Evolutionary conservation across 2,888 invertebrate species (phyloP), one percentile per base, ranked within the genome.

Genomic region (Corbicula japonica): DNA sequence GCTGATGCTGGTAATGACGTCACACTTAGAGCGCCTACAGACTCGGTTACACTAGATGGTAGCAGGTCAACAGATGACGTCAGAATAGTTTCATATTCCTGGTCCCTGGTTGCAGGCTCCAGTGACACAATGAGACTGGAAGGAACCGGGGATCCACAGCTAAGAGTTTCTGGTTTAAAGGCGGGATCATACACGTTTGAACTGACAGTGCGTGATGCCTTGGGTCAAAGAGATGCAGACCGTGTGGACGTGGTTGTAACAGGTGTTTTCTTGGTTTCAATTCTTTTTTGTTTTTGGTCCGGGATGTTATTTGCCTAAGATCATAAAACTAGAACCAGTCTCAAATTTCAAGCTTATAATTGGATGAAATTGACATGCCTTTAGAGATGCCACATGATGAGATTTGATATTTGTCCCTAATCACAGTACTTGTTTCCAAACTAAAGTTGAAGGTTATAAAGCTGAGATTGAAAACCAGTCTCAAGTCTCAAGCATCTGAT

Each of bases 1-100:
- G 80, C 80, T 21, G 54, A 76, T 32, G 80, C 80, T 26, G 80
- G 80, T 3, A 35, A 56, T 3, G 80, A 80, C 32, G 38, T 73
- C 0, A 41, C 35, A 2, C 46, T 76, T 21, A 69, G 73, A 35
- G 26, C 68, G 8, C 80, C 80, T 1, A 26, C n/a, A 6, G 54
- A 73, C n/a, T 41, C 61, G 21, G 52, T 73, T 2, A 32, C 34
- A 4, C 54, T 80, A 0, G 66, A 52, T 35, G 80, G 80, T 2
- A 46, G 58, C 3, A 44, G 35, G 18, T 80, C 80, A 12, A 34
- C 69, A 4, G 80, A 80, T 54, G 80, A 80, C 23, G 44, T 60
- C 21, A 28, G 26, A 30, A 41, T 80, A 4, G 65, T 72, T 0
- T 28, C 28, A 2, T 80, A 80, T 35, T 18, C 28, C 23, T 80